Evolutionary conservation across 2,113 vertebrate species (phyloP).

Genomic region (Equus przewalskii): DNA sequence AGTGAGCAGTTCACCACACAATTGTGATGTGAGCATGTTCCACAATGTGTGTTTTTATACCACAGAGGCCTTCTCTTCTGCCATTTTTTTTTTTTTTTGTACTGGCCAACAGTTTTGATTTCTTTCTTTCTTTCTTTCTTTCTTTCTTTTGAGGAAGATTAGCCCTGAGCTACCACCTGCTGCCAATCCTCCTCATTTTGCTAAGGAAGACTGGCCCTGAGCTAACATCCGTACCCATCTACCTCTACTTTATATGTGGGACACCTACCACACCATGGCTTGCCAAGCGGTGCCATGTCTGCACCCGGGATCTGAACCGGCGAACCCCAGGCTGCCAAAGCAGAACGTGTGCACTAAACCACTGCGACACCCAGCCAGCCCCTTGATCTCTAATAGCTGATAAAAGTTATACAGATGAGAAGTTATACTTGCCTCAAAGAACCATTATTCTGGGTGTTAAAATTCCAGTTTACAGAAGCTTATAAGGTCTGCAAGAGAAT

Average conservation of each 20-base stretch:
- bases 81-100: constrained; percentile 18
- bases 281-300: too few relatives aligned
- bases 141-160: too few relatives aligned
- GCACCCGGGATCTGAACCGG: too few relatives aligned
- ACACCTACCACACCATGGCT: too few relatives aligned
- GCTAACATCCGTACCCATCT: too few relatives aligned
- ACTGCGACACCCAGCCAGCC: too few relatives aligned
- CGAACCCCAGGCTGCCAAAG: too few relatives aligned
- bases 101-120: constrained; percentile 22
- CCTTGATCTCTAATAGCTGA: constrained; percentile 41
- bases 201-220: too few relatives aligned
- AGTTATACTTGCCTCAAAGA: constrained; percentile 34
- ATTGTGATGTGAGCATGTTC: neutral
- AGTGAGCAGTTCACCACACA: neutral
- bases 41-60: constrained; percentile 31
- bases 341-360: too few relatives aligned
- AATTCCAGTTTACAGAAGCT: constrained; percentile 46
- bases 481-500: neutral
- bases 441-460: constrained; percentile 3
- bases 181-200: too few relatives aligned
- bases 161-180: too few relatives aligned
- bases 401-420: neutral
- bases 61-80: neutral
- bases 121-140: neutral
- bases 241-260: too few relatives aligned